Evolutionary conservation across 2,888 invertebrate species (phyloP).

Genomic region (Limnephilus lunatus): DNA sequence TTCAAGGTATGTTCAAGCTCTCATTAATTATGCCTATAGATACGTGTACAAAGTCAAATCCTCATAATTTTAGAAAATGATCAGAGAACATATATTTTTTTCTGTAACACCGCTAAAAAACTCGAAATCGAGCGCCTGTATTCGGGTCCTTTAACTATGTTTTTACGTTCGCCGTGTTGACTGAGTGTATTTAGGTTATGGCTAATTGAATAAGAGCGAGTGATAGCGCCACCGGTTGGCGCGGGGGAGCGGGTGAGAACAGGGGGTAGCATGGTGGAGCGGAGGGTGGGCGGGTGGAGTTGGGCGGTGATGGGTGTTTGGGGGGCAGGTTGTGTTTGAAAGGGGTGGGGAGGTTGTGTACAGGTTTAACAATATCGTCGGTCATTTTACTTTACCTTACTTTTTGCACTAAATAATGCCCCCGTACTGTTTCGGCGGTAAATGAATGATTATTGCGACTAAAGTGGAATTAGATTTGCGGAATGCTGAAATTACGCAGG

Average conservation of each 20-base stretch:
- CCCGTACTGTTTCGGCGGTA: conserved; percentile 7
- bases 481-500: not conserved
- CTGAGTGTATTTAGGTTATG: conserved; percentile 44
- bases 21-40: not conserved
- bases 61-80: not conserved
- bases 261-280: not conserved
- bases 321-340: not conserved
- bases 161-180: conserved; percentile 34
- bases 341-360: not conserved
- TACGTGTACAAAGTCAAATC: not conserved
- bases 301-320: not conserved
- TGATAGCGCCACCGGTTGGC: conserved; percentile 25
- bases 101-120: not conserved
- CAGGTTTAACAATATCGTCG: conserved; percentile 23
- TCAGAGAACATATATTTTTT: not conserved
- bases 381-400: conserved; percentile 33
- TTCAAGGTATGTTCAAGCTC: too few species aligned
- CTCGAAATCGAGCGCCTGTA: not conserved
- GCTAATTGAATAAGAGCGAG: conserved; percentile 49
- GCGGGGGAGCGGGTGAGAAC: conserved; percentile 5
- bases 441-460: conserved; percentile 12
- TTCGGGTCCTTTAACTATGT: not conserved
- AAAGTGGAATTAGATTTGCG: not conserved
- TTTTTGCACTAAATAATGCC: not conserved
- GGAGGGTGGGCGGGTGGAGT: not conserved